These are phyloP conservation scores for Borostomias antarcticus DNA, from an alignment of 2,797 vertebrate species.

Conservation along the genomic window DNA sequence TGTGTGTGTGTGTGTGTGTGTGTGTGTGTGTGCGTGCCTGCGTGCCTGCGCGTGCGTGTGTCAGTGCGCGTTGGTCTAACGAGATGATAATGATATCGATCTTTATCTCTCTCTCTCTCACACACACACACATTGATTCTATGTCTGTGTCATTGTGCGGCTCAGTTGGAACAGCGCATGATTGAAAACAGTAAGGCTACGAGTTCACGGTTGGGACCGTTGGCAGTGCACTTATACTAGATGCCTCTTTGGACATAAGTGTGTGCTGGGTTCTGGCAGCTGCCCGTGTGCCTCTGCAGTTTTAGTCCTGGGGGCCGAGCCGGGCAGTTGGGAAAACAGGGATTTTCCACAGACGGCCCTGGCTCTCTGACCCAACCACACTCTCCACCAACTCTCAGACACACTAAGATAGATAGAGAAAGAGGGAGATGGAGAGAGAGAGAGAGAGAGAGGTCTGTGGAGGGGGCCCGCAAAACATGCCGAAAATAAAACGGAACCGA, in stretches of 20 bases:
- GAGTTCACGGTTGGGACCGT: too few relatives aligned
- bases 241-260: neutral
- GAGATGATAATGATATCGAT: too few relatives aligned
- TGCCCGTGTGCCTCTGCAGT: conserved; percentile 17
- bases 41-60: too few relatives aligned
- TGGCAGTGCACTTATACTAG: too few relatives aligned
- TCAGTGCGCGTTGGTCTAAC: too few relatives aligned
- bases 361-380: conserved; percentile 35
- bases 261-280: conserved; percentile 5
- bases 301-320: conserved; percentile 20
- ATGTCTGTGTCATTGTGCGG: too few relatives aligned
- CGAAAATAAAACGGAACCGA: conserved; percentile 39
- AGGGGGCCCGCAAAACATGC: conserved; percentile 20
- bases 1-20: too few relatives aligned
- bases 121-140: too few relatives aligned
- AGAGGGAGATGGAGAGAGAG: conserved; percentile 1
- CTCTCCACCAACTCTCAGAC: conserved; percentile 25
- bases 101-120: neutral
- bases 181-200: too few relatives aligned
- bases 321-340: conserved; percentile 24
- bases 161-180: too few relatives aligned
- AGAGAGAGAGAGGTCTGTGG: conserved; percentile 36
- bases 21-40: too few relatives aligned
- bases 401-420: neutral
- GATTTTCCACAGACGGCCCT: conserved; percentile 39